Percentiles rank a stretch among this genome's conserved stretches.
Conservation (phyloP, 2,797 vertebrate species). For the Furcifer pardalis region DNA sequence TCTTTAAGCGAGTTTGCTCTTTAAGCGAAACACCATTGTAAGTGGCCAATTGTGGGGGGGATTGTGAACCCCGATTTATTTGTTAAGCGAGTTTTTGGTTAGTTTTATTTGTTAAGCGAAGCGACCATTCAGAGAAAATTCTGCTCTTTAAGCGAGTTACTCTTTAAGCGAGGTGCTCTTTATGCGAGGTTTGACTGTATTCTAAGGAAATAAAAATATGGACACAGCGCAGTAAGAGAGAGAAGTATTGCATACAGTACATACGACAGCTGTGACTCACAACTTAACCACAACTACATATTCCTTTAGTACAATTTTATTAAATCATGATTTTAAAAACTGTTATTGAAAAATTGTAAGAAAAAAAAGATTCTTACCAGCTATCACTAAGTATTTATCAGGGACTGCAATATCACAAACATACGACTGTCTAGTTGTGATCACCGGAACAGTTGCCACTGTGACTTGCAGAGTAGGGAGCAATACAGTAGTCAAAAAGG, state of each 20-base stretch:
- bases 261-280: not conserved
- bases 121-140: no score
- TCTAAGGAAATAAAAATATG: not conserved
- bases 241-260: no score
- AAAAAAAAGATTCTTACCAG: conserved; percentile 79
- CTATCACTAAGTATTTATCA: conserved; percentile 88
- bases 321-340: not conserved
- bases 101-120: no score
- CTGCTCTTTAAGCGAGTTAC: no score
- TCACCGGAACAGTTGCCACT: conserved; percentile 64
- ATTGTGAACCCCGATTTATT: no score
- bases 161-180: no score
- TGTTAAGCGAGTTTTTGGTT: no score
- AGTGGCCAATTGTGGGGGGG: no score
- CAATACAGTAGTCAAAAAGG: conserved; percentile 44
- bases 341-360: not conserved
- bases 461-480: conserved; percentile 59
- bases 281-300: not conserved
- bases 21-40: no score
- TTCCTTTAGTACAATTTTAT: not conserved
- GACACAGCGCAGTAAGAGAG: no score
- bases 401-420: conserved; percentile 90
- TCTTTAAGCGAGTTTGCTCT: no score
- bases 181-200: no score
- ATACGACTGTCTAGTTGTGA: conserved; percentile 80